These are phyloP conservation scores for Emydura subglobosa DNA, from an alignment of 2,113 vertebrate species.

Conservation along the genomic window DNA sequence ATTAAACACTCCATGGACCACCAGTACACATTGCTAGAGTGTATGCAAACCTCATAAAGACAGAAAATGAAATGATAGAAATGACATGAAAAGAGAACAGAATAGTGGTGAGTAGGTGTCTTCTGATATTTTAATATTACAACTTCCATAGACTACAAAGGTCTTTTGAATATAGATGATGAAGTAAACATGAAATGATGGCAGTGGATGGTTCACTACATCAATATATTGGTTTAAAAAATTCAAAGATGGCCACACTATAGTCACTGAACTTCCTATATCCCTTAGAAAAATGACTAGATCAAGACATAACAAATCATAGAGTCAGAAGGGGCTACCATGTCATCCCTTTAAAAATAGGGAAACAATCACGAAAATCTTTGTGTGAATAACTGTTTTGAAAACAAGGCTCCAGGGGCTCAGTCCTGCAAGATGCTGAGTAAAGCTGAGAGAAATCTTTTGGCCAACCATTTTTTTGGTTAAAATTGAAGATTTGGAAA, in stretches of 20 bases:
- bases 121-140: background rate
- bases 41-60: background rate
- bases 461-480: background rate
- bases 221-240: background rate
- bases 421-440: background rate
- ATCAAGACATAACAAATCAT: too few species aligned
- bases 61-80: background rate
- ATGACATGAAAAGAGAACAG: conserved; percentile 6
- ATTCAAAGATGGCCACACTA: background rate
- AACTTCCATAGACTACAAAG: background rate
- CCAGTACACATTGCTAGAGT: background rate
- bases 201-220: background rate
- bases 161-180: background rate
- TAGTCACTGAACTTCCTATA: background rate
- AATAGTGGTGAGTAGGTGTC: background rate
- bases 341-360: background rate
- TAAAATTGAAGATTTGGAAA: background rate
- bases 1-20: background rate
- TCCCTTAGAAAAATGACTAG: too few species aligned
- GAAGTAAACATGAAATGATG: background rate
- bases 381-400: background rate
- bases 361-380: background rate
- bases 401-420: background rate
- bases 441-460: background rate
- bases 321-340: too few species aligned